Evolutionary conservation across 2,888 invertebrate species (phyloP), one percentile per base, ranked within the genome.

Genomic region (Leucophora obtusa): DNA sequence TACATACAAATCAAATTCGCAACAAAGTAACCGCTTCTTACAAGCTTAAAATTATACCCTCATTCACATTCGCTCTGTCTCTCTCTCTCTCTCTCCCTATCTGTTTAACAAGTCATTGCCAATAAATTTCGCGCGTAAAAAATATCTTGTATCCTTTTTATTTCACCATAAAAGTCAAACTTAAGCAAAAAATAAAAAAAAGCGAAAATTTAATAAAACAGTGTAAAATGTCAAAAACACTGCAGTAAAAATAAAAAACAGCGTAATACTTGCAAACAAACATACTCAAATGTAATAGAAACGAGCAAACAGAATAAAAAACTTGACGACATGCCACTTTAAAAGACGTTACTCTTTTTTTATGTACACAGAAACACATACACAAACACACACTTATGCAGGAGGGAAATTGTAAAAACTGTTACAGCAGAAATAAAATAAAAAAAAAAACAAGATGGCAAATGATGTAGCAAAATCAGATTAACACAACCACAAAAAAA

Each of bases 201-300:
- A 70, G 33, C 53, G 59, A 77, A 70, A 59, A 71, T 77, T 77
- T 59, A 71, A 77, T 77, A 70, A 77, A 76, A 71, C 59, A 28
- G 63, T 65, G 70, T 65, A 77, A 77, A 65, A 71, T 65, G 70
- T 65, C 63, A 71, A 71, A 76, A 76, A 50, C 56, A 71, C 70
- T 59, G 63, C 70, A 71, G 65, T 53, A 43, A 15, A 43, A 56
- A 50, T 47, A 75, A 68, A 60, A 17, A 38, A 24, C 24, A 6
- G 14, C 58, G 28, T 43, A 60, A 62, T 54, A 43, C 47, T 24
- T 38, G 18, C 43, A 33, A 9, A 21, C 17, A 11, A 7, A 38
- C 21, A 51, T 38, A 10, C 15, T 38, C 6, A 17, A n/a, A 4
- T 15, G 38, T n/a, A 50, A 11, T 53, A 56, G 17, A 28, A 9